Evolutionary conservation across 1,140 invertebrate genomes (phyloP).

Genomic region (Oryctes rhinoceros): DNA sequence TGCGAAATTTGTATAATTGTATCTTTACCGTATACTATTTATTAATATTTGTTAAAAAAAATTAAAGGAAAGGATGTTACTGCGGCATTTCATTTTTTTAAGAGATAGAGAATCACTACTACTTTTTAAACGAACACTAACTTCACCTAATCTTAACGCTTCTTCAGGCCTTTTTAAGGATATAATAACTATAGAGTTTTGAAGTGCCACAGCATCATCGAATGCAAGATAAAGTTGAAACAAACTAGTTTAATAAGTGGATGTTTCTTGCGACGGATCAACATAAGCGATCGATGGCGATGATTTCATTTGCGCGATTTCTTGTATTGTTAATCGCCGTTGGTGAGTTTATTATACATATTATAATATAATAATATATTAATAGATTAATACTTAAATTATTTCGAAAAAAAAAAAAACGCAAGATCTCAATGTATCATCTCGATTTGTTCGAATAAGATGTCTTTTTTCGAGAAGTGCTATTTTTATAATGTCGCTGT

Average conservation of each 20-base stretch:
- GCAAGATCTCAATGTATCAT: slow-evolving; percentile 52
- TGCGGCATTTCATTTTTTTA: background rate
- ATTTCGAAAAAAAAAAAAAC: slow-evolving; percentile 35
- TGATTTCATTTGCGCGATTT: background rate
- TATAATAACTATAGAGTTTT: background rate
- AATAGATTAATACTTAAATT: slow-evolving; percentile 8
- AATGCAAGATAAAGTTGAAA: background rate
- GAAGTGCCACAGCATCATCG: slow-evolving; percentile 8
- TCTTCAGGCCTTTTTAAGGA: background rate
- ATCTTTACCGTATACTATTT: background rate
- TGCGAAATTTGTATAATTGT: background rate
- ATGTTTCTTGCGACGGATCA: background rate
- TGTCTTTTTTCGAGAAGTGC: slow-evolving; percentile 43
- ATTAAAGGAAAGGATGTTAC: background rate
- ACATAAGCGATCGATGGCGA: background rate
- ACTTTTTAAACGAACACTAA: background rate
- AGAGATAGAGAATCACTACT: background rate
- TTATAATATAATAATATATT: slow-evolving; percentile 35
- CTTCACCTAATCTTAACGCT: background rate
- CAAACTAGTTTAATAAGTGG: slow-evolving; percentile 5
- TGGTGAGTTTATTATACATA: slow-evolving; percentile 35
- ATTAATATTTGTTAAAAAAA: background rate
- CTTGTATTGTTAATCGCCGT: background rate
- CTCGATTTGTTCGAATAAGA: slow-evolving; percentile 45
- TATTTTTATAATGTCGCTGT: slow-evolving; percentile 52